These are phyloP conservation scores for Drosophila testacea DNA, from an alignment of 2,888 invertebrate species.

Conservation along the genomic window DNA sequence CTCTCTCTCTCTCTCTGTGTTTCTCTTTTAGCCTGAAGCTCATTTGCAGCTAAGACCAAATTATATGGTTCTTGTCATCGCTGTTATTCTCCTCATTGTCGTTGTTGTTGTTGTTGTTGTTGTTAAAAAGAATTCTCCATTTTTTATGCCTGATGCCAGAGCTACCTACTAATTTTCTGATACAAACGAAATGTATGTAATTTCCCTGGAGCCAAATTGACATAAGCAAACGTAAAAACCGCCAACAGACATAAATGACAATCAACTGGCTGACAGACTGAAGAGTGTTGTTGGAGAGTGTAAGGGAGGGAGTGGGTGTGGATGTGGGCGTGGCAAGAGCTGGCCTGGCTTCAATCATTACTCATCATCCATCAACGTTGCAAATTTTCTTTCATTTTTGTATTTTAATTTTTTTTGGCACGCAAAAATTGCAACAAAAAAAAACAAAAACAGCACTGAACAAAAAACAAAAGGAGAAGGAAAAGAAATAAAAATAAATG, in stretches of 20 bases:
- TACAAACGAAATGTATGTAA: slow-evolving; percentile 79
- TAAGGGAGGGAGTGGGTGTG: neutral
- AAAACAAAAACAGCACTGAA: slow-evolving; percentile 11
- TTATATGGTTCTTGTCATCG: slow-evolving; percentile 55
- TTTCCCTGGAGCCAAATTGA: slow-evolving; percentile 79
- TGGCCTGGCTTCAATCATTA: slow-evolving; percentile 77
- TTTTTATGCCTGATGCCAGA: slow-evolving; percentile 55
- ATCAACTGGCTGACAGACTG: slow-evolving; percentile 55
- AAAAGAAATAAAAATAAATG: slow-evolving; percentile 58
- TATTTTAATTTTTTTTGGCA: slow-evolving; percentile 56
- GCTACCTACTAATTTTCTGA: slow-evolving; percentile 77
- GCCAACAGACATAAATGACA: slow-evolving; percentile 79
- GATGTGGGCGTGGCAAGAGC: slow-evolving; percentile 37
- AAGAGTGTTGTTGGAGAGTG: neutral
- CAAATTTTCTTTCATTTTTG: slow-evolving; percentile 52
- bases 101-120: slow-evolving; percentile 32
- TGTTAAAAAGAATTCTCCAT: slow-evolving; percentile 47
- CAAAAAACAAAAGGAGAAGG: slow-evolving; percentile 36
- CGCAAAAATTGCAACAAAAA: slow-evolving; percentile 65
- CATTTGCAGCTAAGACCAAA: slow-evolving; percentile 71
- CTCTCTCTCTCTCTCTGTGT: neutral
- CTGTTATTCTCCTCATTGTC: slow-evolving; percentile 5
- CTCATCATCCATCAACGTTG: slow-evolving; percentile 81
- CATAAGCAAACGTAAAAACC: slow-evolving; percentile 77
- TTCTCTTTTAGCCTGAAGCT: slow-evolving; percentile 54